Evolutionary conservation across 37 sponge, comb jelly and placozoan species (phyloP), one percentile per base, ranked within the genome.

Genomic region (Halichondria panicea): DNA sequence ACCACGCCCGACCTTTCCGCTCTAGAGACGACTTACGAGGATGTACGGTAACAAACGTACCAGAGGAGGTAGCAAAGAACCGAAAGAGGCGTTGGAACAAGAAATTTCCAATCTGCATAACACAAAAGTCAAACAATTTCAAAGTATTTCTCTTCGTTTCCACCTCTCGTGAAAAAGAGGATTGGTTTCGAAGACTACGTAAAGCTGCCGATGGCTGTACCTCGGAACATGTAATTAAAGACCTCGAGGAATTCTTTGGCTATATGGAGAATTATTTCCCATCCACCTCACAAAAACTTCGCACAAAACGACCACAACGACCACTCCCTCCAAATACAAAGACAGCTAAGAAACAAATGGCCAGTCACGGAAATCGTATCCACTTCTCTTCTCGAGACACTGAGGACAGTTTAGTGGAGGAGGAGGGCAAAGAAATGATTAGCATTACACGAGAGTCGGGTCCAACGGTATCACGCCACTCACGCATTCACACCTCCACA

Each of bases 71-170:
- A 33, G 85, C 85, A 6, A 35, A 66, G 42, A 85, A 91, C 34
- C 55, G 93, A 33, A 93, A 86, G 64, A 63, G 88, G 38, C 70
- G 90, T 9, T 93, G 89, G 90, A 89, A 87, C 59, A 93, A 93
- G 72, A 93, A 93, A 71, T 93, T 73, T 52, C 94, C 94, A 24
- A 82, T 93, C 12, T 7, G 69, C 18, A 38, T 91, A 31, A 12
- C 52, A 4, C 21, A 28, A 4, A 55, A 43, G 37, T 31, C 32
- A 25, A 40, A 39, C 36, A 35, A 38, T 9, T 62, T 59, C 9
- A 58, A 56, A 2, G 35, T 83, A 11, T 93, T 63, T 42, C 62
- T 93, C 2, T 93, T 89, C 71, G 50, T 70, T 18, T 36, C 52
- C 38, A 81, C 77, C 0, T 71, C 89, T 30, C 74, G 87, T 3